phyloP scores from a whole-genome alignment of 2,797 vertebrate species.

The Chaunax sp. region DNA sequence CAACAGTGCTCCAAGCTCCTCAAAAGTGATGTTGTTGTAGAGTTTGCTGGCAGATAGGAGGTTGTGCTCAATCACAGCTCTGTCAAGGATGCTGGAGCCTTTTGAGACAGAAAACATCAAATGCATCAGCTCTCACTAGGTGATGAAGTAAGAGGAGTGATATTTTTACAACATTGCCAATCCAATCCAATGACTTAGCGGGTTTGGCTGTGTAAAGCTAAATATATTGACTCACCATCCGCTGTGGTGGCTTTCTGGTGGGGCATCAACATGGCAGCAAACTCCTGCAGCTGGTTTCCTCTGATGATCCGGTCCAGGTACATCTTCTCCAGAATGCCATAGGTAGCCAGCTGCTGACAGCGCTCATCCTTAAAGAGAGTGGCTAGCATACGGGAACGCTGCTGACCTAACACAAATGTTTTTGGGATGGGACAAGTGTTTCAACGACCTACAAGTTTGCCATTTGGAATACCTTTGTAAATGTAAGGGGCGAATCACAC shows the following conservation, averaged over 20 bases:
- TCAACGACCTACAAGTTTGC: neutral
- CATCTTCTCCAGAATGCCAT: slow-evolving; percentile 99
- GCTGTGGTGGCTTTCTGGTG: slow-evolving; percentile 98
- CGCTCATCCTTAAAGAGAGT: slow-evolving; percentile 99
- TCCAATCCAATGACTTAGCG: too few species aligned
- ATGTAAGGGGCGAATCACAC: neutral
- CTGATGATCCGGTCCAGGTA: slow-evolving; percentile 98
- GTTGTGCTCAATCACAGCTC: slow-evolving; percentile 99
- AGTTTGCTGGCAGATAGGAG: slow-evolving; percentile 98
- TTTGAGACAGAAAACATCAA: slow-evolving; percentile 26
- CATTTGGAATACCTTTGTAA: neutral
- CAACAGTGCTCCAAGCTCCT: slow-evolving; percentile 95
- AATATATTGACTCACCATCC: slow-evolving; percentile 69
- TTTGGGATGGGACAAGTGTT: neutral
- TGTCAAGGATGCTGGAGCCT: slow-evolving; percentile 98
- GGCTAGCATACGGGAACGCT: slow-evolving; percentile 98
- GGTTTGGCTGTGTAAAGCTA: too few species aligned
- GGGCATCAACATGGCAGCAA: slow-evolving; percentile 98
- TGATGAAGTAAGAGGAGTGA: too few species aligned
- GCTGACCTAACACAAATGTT: slow-evolving; percentile 86
- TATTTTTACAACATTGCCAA: too few species aligned
- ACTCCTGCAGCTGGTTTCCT: slow-evolving; percentile 97
- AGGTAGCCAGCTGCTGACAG: slow-evolving; percentile 97
- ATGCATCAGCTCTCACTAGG: neutral
- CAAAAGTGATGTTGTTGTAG: slow-evolving; percentile 99